Conservation (phyloP, 2,113 vertebrate genomes). For the Dryoscopus gambensis region DNA sequence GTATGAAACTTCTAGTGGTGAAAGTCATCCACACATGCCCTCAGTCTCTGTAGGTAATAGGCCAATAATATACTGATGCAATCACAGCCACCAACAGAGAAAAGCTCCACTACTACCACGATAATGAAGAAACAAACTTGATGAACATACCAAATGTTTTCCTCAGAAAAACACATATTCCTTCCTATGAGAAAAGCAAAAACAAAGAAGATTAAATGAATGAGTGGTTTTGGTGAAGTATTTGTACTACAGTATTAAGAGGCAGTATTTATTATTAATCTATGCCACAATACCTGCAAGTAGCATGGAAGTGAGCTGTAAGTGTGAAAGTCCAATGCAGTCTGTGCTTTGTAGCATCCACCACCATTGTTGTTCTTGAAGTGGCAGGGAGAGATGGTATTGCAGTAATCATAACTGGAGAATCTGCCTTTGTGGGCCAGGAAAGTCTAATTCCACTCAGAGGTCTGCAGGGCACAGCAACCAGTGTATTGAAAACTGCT, state of each 20-base stretch:
- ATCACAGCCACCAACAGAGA: neutral
- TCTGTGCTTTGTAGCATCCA: neutral
- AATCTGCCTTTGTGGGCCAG: neutral
- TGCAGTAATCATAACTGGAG: conserved; percentile 29
- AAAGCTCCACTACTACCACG: neutral
- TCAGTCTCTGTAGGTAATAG: neutral
- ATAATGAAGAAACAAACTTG: neutral
- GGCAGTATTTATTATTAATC: neutral
- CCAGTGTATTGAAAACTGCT: conserved; percentile 64
- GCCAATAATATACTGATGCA: neutral
- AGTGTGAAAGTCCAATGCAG: neutral
- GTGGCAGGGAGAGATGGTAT: neutral
- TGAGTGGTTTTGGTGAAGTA: neutral
- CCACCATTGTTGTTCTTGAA: neutral
- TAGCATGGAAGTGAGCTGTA: neutral
- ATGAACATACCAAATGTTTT: neutral
- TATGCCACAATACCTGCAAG: neutral
- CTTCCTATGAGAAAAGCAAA: neutral
- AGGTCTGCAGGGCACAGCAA: conserved; percentile 52
- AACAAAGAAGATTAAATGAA: neutral
- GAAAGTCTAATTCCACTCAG: conserved; percentile 40
- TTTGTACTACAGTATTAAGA: neutral
- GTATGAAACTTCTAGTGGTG: neutral
- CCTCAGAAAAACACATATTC: neutral
- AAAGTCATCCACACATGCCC: neutral